These are phyloP conservation scores for Sebastes ruberrimus DNA, from an alignment of 2,797 vertebrate genomes.

Conservation along the genomic window DNA sequence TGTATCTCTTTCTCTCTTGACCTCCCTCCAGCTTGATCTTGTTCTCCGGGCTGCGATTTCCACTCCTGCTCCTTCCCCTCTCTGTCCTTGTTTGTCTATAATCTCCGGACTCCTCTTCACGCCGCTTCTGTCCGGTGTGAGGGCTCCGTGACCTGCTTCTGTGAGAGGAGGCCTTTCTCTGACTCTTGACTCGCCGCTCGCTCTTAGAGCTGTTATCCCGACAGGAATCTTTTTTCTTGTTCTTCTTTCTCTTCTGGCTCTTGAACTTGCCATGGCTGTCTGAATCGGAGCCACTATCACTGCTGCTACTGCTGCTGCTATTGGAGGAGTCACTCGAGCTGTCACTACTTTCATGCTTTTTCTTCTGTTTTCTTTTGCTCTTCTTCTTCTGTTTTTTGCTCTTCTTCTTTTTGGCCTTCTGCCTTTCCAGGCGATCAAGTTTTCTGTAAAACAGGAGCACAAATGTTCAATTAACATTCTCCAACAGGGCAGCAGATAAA, in stretches of 20 bases:
- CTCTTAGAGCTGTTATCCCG: slow-evolving; percentile 81
- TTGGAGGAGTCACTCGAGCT: slow-evolving; percentile 78
- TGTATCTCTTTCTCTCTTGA: slow-evolving; percentile 62
- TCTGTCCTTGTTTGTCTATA: slow-evolving; percentile 50
- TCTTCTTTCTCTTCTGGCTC: slow-evolving; percentile 83
- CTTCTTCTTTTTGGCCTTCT: slow-evolving; percentile 91
- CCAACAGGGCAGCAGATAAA: background rate
- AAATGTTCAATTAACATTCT: background rate
- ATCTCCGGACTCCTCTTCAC: slow-evolving; percentile 58
- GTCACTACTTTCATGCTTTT: slow-evolving; percentile 78
- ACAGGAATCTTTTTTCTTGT: slow-evolving; percentile 85
- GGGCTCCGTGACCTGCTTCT: slow-evolving; percentile 78
- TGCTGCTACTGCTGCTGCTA: slow-evolving; percentile 57
- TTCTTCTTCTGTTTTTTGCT: slow-evolving; percentile 89
- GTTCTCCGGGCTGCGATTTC: slow-evolving; percentile 53
- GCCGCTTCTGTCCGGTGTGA: slow-evolving; percentile 68
- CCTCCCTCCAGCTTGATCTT: slow-evolving; percentile 59
- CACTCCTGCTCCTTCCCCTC: slow-evolving; percentile 57
- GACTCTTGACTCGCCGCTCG: slow-evolving; percentile 80
- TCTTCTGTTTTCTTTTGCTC: slow-evolving; percentile 84
- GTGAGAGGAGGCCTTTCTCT: slow-evolving; percentile 79
- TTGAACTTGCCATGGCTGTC: slow-evolving; percentile 76
- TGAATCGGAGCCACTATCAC: slow-evolving; percentile 70
- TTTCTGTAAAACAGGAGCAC: slow-evolving; percentile 83
- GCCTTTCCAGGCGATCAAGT: slow-evolving; percentile 93